These are phyloP conservation scores for Globia sparganii DNA, from an alignment of 2,888 invertebrate genomes.

Conservation along the genomic window DNA sequence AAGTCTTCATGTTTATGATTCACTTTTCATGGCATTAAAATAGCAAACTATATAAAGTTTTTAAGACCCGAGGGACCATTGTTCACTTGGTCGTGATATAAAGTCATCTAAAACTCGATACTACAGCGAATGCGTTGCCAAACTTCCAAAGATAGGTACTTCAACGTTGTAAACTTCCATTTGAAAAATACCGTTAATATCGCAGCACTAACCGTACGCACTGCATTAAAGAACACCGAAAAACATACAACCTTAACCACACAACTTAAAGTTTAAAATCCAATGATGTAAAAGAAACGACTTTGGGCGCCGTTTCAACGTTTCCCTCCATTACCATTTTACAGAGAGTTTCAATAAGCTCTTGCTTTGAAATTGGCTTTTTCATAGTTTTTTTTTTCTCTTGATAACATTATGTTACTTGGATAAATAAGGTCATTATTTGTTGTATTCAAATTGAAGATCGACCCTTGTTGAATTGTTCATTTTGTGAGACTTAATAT, in stretches of 20 bases:
- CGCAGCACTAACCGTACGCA: constrained; percentile 62
- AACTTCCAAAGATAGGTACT: constrained; percentile 62
- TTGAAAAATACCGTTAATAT: constrained; percentile 64
- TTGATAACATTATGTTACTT: constrained; percentile 63
- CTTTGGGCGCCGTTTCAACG: constrained; percentile 63
- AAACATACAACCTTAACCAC: constrained; percentile 46
- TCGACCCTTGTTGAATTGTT: constrained; percentile 59
- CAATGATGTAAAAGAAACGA: constrained; percentile 47
- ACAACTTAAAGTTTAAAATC: constrained; percentile 60
- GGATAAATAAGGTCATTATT: constrained; percentile 67
- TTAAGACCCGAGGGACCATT: constrained; percentile 17
- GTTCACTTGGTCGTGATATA: constrained; percentile 43
- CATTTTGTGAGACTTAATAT: constrained; percentile 59
- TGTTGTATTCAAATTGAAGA: constrained; percentile 62
- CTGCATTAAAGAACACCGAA: constrained; percentile 49
- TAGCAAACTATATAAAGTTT: constrained; percentile 21
- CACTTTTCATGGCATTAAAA: constrained; percentile 23
- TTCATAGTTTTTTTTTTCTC: constrained; percentile 61
- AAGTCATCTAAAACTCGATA: constrained; percentile 52
- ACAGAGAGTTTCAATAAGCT: constrained; percentile 72
- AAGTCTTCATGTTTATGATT: constrained; percentile 32
- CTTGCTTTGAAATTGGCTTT: constrained; percentile 69
- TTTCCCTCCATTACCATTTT: constrained; percentile 70
- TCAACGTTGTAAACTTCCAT: constrained; percentile 63
- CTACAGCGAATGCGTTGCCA: constrained; percentile 58